Evolutionary conservation across 1,140 invertebrate genomes (phyloP).

Genomic region (Zaprionus gabonicus): DNA sequence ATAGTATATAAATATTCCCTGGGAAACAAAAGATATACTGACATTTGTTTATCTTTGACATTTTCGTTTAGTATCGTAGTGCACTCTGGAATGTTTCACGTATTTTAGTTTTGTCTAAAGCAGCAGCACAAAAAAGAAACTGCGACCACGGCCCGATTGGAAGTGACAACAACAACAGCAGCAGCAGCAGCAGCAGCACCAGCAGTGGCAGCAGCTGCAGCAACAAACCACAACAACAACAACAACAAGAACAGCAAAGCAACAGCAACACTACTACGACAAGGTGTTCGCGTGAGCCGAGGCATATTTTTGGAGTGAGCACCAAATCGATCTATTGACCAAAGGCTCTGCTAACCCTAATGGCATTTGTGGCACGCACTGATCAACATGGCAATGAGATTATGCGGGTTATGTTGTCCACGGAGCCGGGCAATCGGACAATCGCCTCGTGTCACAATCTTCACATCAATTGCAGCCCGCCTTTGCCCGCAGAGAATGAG

Average conservation of each 20-base stretch:
- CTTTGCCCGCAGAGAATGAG: no score
- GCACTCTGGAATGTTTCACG: neutral
- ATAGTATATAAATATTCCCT: no score
- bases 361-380: slow-evolving; percentile 44
- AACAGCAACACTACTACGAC: neutral
- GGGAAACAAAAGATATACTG: neutral
- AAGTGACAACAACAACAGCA: neutral
- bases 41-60: neutral
- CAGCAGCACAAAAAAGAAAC: neutral
- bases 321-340: neutral
- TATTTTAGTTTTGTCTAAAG: slow-evolving; percentile 7
- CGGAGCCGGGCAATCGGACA: slow-evolving; percentile 24
- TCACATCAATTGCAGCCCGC: slow-evolving; percentile 34
- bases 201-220: neutral
- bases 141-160: neutral
- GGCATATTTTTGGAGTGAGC: neutral
- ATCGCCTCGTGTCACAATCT: slow-evolving; percentile 35
- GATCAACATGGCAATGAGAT: slow-evolving; percentile 52
- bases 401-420: slow-evolving; percentile 38
- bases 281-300: no score
- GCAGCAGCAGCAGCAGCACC: neutral
- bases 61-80: slow-evolving; percentile 8
- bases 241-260: neutral
- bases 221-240: no score
- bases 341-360: neutral